Evolutionary conservation across 53 echinoderm and acorn worm genomes (phyloP).

Genomic region (Mesocentrotus franciscanus): DNA sequence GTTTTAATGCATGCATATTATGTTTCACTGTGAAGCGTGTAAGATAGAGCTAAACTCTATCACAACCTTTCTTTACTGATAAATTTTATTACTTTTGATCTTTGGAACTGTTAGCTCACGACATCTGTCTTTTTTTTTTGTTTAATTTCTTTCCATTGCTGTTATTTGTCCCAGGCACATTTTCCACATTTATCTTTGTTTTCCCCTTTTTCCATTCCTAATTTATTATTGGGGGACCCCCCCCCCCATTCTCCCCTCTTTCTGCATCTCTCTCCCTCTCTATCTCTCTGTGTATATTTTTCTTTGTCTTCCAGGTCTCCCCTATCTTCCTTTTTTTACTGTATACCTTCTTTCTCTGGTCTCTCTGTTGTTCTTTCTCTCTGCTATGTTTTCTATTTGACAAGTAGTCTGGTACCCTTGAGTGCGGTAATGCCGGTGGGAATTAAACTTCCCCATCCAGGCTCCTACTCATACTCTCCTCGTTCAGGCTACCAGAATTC

Average conservation of each 20-base stretch:
- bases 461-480: background rate
- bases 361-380: background rate
- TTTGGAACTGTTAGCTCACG: too few relatives aligned
- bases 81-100: too few relatives aligned
- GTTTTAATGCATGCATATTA: background rate
- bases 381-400: background rate
- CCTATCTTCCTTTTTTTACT: background rate
- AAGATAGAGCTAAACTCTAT: too few relatives aligned
- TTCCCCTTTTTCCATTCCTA: background rate
- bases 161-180: too few relatives aligned
- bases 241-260: background rate
- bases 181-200: background rate
- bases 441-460: slow-evolving; percentile 19
- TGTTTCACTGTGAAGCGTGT: too few relatives aligned
- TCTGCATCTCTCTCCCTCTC: background rate
- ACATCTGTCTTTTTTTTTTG: too few relatives aligned
- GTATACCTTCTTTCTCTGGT: background rate
- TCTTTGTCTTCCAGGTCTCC: background rate
- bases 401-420: background rate
- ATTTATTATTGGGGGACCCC: background rate
- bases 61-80: too few relatives aligned
- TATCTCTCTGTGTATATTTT: background rate
- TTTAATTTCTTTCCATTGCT: too few relatives aligned
- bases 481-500: too few relatives aligned
- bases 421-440: background rate